phyloP scores from a whole-genome alignment of 1,140 invertebrate genomes.

The Atopsyche davidsoni region DNA sequence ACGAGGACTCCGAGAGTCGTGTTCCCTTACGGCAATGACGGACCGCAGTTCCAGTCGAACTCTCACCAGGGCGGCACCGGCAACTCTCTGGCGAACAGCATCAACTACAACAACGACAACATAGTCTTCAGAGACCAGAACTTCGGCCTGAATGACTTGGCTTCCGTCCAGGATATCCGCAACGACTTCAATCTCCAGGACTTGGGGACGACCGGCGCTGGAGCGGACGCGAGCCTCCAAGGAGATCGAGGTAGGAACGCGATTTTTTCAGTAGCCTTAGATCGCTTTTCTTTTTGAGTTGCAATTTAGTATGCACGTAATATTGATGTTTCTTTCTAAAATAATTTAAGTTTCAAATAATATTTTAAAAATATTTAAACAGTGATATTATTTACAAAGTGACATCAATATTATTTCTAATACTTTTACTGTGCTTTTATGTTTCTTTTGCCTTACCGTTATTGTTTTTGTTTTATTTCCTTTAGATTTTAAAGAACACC shows the following conservation, averaged over 20 bases:
- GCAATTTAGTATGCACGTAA: too few relatives aligned
- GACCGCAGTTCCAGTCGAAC: slow-evolving; percentile 43
- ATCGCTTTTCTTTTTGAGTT: too few relatives aligned
- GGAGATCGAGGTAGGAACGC: slow-evolving; percentile 51
- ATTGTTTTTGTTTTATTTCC: too few relatives aligned
- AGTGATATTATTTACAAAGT: too few relatives aligned
- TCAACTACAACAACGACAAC: slow-evolving; percentile 47
- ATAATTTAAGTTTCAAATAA: too few relatives aligned
- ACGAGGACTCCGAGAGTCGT: slow-evolving; percentile 52
- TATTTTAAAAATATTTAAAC: too few relatives aligned
- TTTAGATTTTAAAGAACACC: too few relatives aligned
- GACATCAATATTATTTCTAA: too few relatives aligned
- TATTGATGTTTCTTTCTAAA: too few relatives aligned
- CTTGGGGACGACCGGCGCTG: slow-evolving; percentile 39
- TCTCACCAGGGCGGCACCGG: slow-evolving; percentile 40
- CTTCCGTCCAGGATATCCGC: slow-evolving; percentile 42
- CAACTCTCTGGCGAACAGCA: slow-evolving; percentile 33
- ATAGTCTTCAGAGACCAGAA: slow-evolving; percentile 55
- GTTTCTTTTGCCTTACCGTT: too few relatives aligned
- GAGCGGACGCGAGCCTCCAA: slow-evolving; percentile 37
- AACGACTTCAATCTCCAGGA: slow-evolving; percentile 52
- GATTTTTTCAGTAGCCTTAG: too few relatives aligned
- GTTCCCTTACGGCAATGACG: slow-evolving; percentile 45
- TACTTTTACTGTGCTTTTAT: too few relatives aligned
- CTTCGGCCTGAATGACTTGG: slow-evolving; percentile 50